Base-by-base conservation (phyloP, 2,888 invertebrate genomes). In the Mesorhabditis spiculigera region DNA sequence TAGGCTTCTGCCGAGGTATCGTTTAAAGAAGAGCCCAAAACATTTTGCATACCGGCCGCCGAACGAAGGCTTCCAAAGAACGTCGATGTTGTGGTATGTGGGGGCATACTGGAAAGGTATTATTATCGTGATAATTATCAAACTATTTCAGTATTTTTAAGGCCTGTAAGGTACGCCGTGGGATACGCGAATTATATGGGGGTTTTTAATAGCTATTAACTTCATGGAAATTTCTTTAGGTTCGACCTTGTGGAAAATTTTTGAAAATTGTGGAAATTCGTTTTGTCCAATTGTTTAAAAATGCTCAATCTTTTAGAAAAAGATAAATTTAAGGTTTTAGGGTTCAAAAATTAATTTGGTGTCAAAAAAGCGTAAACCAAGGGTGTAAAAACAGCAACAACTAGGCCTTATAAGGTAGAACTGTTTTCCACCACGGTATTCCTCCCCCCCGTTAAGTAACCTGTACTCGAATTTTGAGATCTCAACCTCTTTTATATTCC, bases 51-150 rank as follows among this genome's bases (percentile, higher is more conserved):
- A 50, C 58, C 58, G 58, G 58, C 58, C 58, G 58, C 58, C 58
- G n/a, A 50, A n/a, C 58, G 58, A 13, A 50, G 58, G 58, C n/a
- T 50, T 50, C 58, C 58, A 50, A 50, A 50, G 58, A 50, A 50
- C 58, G 58, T 50, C 58, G 58, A 50, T 50, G n/a, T 50, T 50
- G 58, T 50, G 58, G 58, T 50, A 50, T 10, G 58, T 50, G 58
- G 58, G 10, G 58, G 58, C 58, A 50, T 50, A 50, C 58, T 50
- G 58, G n/a, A 50, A 50, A 2, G 8, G 3, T 50, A 10, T 13
- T 50, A 13, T 50, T 50, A 50, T n/a, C 28, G 28, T 28, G 28
- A 50, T 50, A 50, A 50, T 10, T 50, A 50, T 50, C 58, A 13
- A 50, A n/a, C 8, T 50, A 50, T 50, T n/a, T 50, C n/a, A 13